Conservation (phyloP, 1,140 invertebrate species). For the Drosophila sulfurigaster region DNA sequence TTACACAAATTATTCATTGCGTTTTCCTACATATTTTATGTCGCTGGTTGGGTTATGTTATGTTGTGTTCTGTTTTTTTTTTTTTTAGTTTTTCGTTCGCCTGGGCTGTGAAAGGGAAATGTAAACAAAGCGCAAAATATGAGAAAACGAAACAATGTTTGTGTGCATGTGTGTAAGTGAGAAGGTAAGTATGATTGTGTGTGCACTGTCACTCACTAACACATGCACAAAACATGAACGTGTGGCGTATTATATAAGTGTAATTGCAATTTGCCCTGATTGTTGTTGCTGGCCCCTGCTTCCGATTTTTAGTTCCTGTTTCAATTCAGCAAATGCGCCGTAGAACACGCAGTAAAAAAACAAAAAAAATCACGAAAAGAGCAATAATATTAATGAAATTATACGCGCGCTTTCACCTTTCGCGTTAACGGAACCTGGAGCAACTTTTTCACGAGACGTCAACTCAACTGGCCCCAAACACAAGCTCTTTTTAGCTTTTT, state of each 20-base stretch:
- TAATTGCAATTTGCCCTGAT: conserved; percentile 72
- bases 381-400: conserved; percentile 32
- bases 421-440: conserved; percentile 56
- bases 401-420: conserved; percentile 76
- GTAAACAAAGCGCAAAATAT: conserved; percentile 76
- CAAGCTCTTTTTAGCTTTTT: conserved; percentile 29
- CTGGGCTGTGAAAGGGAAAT: conserved; percentile 67
- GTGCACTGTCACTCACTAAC: conserved; percentile 23
- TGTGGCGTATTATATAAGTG: conserved; percentile 74
- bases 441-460: conserved; percentile 39
- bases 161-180: conserved; percentile 9
- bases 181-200: conserved; percentile 16
- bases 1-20: conserved; percentile 70
- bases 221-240: conserved; percentile 28
- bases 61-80: too few relatives aligned
- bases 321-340: conserved; percentile 28
- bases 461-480: conserved; percentile 15
- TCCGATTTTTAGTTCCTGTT: conserved; percentile 15
- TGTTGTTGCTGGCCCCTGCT: conserved; percentile 37
- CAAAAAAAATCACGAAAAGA: conserved; percentile 18
- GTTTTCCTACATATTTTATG: conserved; percentile 32
- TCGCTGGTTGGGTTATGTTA: conserved; percentile 33
- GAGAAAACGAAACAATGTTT: conserved; percentile 45
- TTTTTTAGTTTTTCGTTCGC: conserved; percentile 4
- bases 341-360: conserved; percentile 20